Evolutionary conservation across 2,888 invertebrate genomes (phyloP).

Genomic region (Aspidapion aeneum): DNA sequence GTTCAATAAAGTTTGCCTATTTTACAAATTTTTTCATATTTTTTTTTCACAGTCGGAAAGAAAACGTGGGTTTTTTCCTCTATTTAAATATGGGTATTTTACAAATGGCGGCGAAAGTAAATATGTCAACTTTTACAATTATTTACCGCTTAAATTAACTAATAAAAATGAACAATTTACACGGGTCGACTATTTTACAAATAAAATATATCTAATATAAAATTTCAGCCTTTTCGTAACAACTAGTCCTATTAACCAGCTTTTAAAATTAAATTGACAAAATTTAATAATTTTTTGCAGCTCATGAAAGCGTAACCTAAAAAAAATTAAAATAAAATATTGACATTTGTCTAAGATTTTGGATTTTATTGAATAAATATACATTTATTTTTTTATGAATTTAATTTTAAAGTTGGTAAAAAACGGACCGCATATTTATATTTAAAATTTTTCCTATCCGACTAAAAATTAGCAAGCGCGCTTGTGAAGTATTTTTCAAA

Average conservation of each 20-base stretch:
- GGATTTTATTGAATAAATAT: no score
- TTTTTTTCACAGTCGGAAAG: conserved; percentile 24
- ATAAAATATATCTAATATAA: conserved; percentile 27
- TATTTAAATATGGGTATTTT: conserved; percentile 19
- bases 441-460: conserved; percentile 22
- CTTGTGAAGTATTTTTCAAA: conserved; percentile 27
- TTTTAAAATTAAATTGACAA: background rate
- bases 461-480: conserved; percentile 22
- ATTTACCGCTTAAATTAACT: conserved; percentile 19
- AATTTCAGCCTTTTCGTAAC: conserved; percentile 26
- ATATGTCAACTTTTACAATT: conserved; percentile 22
- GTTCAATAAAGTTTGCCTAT: conserved; percentile 15
- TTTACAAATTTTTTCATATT: conserved; percentile 21
- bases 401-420: background rate
- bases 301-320: no score
- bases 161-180: conserved; percentile 26
- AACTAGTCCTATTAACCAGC: conserved; percentile 1
- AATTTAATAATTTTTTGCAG: background rate
- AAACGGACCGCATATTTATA: conserved; percentile 1
- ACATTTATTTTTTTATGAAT: background rate
- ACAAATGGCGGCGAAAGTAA: conserved; percentile 21
- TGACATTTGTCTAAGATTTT: no score
- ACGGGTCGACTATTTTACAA: conserved; percentile 25
- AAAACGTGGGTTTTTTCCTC: conserved; percentile 21
- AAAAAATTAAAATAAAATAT: no score